Base-by-base conservation (phyloP, 2,888 invertebrate genomes). In the Nebria salina region DNA sequence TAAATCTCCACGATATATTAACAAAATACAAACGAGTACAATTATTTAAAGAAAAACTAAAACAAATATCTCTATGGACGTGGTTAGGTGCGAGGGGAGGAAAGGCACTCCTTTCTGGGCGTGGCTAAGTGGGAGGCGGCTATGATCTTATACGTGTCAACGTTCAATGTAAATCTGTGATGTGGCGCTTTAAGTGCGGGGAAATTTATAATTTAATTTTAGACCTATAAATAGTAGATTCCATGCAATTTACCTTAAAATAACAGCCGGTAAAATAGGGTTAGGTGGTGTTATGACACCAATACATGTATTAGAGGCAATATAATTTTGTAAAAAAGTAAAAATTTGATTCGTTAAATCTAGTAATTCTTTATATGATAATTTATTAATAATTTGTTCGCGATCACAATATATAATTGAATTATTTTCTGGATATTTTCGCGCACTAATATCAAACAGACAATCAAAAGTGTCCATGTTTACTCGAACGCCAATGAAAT, bases 261-360 rank as follows among this genome's bases (percentile, higher is more conserved):
- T 89, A 82, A 91, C 86, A 83, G 91, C 89, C 65, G 92, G 92
- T 84, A 91, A 88, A 75, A 90, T 88, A 72, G 90, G 86, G 85
- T 91, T 91, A 84, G 91, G 90, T 72, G 89, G 88, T 78, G 91
- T 90, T 75, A 90, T 86, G 72, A 92, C 85, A 66, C 91, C 91
- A 84, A 92, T 88, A 74, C 84, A 87, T 9, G 66, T 20, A 65
- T 78, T 82, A 79, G 26, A 43, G n/a, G 13, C 26, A 13, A 7
- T 81, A 81, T 73, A 54, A 26, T 72, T 80, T 4, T 66, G 74
- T 41, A 65, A 82, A 34, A 83, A 43, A 82, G 82, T 82, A 73
- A 81, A 75, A 75, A 76, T 72, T 65, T 77, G 74, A 70, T 82
- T 54, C 15, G 76, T 76, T 70, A 77, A 72, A 20, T 26, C 66